phyloP scores from a whole-genome alignment of 30 jellyfish, hydroid and myxozoan species.

The Turritopsis dohrnii region DNA sequence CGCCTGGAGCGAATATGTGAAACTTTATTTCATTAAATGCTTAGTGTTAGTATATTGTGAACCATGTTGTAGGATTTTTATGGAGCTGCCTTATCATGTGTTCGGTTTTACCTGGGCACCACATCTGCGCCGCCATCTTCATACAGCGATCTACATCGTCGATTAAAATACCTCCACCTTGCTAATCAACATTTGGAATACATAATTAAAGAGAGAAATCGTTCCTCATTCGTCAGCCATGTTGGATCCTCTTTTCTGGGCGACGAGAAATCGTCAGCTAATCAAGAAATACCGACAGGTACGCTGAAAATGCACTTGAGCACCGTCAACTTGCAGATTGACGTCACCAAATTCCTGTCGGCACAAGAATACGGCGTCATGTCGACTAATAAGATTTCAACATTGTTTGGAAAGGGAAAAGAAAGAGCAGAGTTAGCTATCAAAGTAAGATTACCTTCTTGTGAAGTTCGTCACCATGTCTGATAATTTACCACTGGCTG shows the following conservation, averaged over 20 bases:
- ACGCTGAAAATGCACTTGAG: constrained; percentile 69
- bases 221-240: constrained; percentile 80
- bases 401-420: constrained; percentile 89
- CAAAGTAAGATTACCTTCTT: no score
- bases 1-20: not conserved
- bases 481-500: not conserved
- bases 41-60: no score
- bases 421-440: constrained; percentile 84
- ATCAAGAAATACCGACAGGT: constrained; percentile 62
- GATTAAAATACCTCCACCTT: constrained; percentile 49
- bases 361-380: constrained; percentile 4
- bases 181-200: constrained; percentile 71
- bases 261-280: constrained; percentile 42
- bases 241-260: constrained; percentile 68
- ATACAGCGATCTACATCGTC: constrained; percentile 45
- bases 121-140: constrained; percentile 73
- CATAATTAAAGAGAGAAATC: constrained; percentile 57
- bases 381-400: constrained; percentile 50
- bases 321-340: constrained; percentile 69
- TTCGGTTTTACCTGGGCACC: constrained; percentile 85
- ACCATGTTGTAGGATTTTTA: constrained; percentile 55
- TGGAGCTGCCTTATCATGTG: constrained; percentile 94
- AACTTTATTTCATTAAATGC: not conserved
- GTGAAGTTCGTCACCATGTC: no score
- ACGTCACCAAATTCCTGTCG: constrained; percentile 58